Evolutionary conservation across 2,888 invertebrate genomes (phyloP).

Genomic region (Pyralis farinalis): DNA sequence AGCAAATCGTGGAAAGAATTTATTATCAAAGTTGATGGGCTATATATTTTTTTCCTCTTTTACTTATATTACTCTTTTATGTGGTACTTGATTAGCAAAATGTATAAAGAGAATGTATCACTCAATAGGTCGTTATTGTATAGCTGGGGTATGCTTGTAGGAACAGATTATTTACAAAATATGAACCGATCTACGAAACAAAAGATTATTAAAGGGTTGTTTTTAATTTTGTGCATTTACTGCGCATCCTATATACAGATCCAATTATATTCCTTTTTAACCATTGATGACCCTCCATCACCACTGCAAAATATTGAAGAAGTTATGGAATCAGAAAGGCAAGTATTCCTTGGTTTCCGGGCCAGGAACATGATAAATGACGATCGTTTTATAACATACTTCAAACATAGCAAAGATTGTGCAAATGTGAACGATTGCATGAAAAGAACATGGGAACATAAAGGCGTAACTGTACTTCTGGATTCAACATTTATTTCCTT

Average conservation of each 20-base stretch:
- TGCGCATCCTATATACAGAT: slow-evolving; percentile 48
- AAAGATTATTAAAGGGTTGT: slow-evolving; percentile 47
- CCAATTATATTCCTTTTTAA: slow-evolving; percentile 55
- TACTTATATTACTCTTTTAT: slow-evolving; percentile 40
- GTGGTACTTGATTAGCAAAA: slow-evolving; percentile 40
- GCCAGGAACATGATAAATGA: slow-evolving; percentile 46
- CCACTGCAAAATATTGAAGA: slow-evolving; percentile 42
- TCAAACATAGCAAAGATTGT: slow-evolving; percentile 41
- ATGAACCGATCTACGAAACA: slow-evolving; percentile 46
- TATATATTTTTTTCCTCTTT: slow-evolving; percentile 52
- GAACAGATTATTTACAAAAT: slow-evolving; percentile 39
- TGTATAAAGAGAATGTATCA: slow-evolving; percentile 34
- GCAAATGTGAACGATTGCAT: slow-evolving; percentile 38
- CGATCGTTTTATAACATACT: slow-evolving; percentile 36
- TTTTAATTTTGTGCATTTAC: slow-evolving; percentile 48
- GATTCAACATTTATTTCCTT: slow-evolving; percentile 38
- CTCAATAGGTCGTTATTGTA: slow-evolving; percentile 37
- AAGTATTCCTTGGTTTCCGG: slow-evolving; percentile 29
- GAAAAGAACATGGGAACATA: slow-evolving; percentile 27
- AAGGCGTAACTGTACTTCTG: slow-evolving; percentile 44
- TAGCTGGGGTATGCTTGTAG: slow-evolving; percentile 53
- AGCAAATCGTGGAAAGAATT: slow-evolving; percentile 49
- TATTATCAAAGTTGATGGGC: slow-evolving; percentile 34
- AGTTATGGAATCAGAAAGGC: slow-evolving; percentile 41
- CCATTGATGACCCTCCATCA: slow-evolving; percentile 47